These are phyloP conservation scores for Wiebesia pumilae DNA, from an alignment of 1,140 invertebrate genomes.

Conservation along the genomic window DNA sequence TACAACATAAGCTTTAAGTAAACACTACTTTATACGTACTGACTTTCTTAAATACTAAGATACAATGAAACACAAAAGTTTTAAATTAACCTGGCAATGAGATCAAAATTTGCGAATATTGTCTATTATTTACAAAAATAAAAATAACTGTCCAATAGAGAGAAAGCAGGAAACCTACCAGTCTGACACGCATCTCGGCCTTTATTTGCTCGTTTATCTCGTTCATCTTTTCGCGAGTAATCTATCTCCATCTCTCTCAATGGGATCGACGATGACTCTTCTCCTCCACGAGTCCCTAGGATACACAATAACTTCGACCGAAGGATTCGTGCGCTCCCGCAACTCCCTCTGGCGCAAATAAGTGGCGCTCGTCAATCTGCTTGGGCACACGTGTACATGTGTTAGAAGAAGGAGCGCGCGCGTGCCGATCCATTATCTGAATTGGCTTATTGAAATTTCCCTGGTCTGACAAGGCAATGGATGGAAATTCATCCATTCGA, in stretches of 20 bases:
- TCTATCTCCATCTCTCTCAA: slow-evolving; percentile 43
- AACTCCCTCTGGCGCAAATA: slow-evolving; percentile 10
- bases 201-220: not conserved
- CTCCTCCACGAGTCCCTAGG: slow-evolving; percentile 11
- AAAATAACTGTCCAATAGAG: no score
- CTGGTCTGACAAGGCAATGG: slow-evolving; percentile 68
- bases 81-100: not conserved
- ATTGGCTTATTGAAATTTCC: slow-evolving; percentile 75
- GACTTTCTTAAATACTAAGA: no score
- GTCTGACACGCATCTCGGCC: not conserved
- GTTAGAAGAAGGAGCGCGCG: slow-evolving; percentile 53
- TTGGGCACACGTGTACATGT: not conserved
- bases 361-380: slow-evolving; percentile 41
- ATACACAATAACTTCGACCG: slow-evolving; percentile 30
- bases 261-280: slow-evolving; percentile 49
- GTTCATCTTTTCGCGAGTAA: slow-evolving; percentile 32
- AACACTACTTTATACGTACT: no score
- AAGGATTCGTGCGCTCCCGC: slow-evolving; percentile 13
- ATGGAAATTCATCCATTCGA: slow-evolving; percentile 71
- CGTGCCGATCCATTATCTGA: slow-evolving; percentile 73
- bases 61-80: no score
- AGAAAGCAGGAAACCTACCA: no score
- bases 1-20: no score
- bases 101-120: not conserved
- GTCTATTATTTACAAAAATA: not conserved